Conservation (phyloP, 2,113 vertebrate species). For the Pachypanchax playfairii region DNA sequence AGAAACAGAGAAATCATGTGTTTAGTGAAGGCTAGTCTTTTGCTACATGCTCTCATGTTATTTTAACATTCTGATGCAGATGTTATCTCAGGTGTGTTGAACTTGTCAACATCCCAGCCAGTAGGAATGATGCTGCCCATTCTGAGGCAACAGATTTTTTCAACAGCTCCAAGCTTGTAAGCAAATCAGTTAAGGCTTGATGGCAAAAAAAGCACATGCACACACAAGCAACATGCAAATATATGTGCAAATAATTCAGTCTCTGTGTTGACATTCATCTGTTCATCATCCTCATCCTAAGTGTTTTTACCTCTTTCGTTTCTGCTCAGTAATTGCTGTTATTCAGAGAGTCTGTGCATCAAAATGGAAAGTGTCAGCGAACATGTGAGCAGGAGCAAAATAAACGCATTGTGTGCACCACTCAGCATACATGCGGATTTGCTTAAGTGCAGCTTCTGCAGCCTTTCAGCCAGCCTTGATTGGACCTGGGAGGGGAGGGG, state of each 20-base stretch:
- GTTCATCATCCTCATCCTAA: slow-evolving; percentile 14
- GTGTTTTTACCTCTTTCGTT: slow-evolving; percentile 8
- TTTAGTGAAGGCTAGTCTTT: too few species aligned
- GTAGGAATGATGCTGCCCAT: slow-evolving; percentile 2
- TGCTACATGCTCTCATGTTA: too few species aligned
- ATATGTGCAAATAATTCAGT: slow-evolving; percentile 23
- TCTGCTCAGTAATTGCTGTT: slow-evolving; percentile 28
- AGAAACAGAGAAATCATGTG: too few species aligned
- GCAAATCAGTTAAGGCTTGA: slow-evolving; percentile 23
- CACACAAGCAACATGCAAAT: slow-evolving; percentile 31
- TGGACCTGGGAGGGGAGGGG: slow-evolving; percentile 25
- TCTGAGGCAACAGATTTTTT: background rate
- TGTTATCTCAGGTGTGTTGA: background rate
- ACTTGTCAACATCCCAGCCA: background rate
- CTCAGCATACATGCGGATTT: slow-evolving; percentile 27
- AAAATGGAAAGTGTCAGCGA: slow-evolving; percentile 42
- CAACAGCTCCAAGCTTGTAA: background rate
- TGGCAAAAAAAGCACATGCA: slow-evolving; percentile 4
- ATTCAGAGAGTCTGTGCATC: slow-evolving; percentile 19
- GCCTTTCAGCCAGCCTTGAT: slow-evolving; percentile 28
- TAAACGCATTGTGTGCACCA: slow-evolving; percentile 30
- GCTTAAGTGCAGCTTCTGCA: slow-evolving; percentile 32
- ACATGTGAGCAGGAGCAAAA: slow-evolving; percentile 11
- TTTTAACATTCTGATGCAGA: background rate
- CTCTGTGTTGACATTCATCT: slow-evolving; percentile 26